Evolutionary conservation across 2,113 vertebrate species (phyloP), one percentile per base, ranked within the genome.

Genomic region (Oryzias javanicus): DNA sequence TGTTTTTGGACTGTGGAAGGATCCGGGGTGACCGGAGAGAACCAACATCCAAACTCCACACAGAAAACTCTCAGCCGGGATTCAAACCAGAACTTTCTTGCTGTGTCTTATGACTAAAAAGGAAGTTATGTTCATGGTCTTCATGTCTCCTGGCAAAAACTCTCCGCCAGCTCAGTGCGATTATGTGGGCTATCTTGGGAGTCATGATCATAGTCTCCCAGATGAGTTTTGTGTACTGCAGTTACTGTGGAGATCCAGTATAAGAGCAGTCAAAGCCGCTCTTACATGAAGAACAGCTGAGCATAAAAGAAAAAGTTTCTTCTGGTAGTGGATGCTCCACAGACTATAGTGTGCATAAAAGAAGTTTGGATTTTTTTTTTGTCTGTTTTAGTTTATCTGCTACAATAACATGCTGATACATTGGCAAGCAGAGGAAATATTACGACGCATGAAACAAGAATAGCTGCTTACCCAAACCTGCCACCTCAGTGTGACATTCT

Each of bases 201-300:
- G 80, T 66, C 58, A 64, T 69, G 62, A 60, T 64, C 48, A 51
- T 69, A 67, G 65, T 70, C 74, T 67, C 54, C 51, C 59, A 68
- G 62, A 60, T 54, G 56, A 27, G 15, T 72, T 70, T 60, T 86
- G 83, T 87, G 67, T 88, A 63, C 59, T 62, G 20, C 22, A 19
- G 75, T 85, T 79, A 68, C 85, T 74, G 89, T 88, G 77, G 89
- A 84, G 53, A 88, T 85, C 1, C 22, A 13, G 55, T 62, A 69
- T 62, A 76, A 81, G 47, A 66, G 61, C 19, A 72, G 72, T 83
- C 68, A 84, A 74, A 76, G 51, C 74, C 62, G 64, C 42, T 50
- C 29, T 56, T 22, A 29, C 17, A 49, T 56, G 27, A 25, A 49
- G 29, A 61, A 27, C 40, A 73, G 44, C 14, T 44, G 45, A 45